phyloP scores from a whole-genome alignment of 2,113 vertebrate genomes.

The Ceratotherium simum region DNA sequence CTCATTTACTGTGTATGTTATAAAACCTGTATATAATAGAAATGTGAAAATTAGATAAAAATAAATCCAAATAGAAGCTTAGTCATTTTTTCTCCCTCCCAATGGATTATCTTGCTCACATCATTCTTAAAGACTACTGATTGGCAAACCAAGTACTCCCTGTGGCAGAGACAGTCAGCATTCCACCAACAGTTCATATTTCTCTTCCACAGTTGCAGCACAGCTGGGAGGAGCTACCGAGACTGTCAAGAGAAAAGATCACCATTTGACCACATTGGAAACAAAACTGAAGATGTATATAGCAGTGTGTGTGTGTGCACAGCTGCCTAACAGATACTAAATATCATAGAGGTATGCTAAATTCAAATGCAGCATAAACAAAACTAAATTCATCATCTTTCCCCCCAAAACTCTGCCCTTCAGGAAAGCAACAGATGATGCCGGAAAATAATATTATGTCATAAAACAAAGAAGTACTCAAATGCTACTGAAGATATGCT shows the following conservation, averaged over 20 bases:
- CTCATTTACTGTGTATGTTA: neutral
- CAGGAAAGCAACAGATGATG: neutral
- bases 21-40: neutral
- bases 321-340: neutral
- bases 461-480: conserved; percentile 28
- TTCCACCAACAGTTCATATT: neutral
- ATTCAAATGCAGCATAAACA: conserved; percentile 39
- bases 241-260: neutral
- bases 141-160: neutral
- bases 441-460: conserved; percentile 12
- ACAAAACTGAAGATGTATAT: neutral
- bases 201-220: neutral
- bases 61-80: neutral
- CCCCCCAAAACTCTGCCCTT: neutral
- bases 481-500: neutral
- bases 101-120: neutral
- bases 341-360: neutral
- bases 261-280: neutral
- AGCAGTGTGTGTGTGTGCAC: neutral
- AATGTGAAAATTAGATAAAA: conserved; percentile 25
- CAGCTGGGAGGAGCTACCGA: neutral
- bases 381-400: neutral
- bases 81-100: neutral
- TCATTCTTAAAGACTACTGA: conserved; percentile 21
- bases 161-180: neutral